These are phyloP conservation scores for Leptopilina boulardi DNA, from an alignment of 1,140 invertebrate genomes.

Conservation along the genomic window DNA sequence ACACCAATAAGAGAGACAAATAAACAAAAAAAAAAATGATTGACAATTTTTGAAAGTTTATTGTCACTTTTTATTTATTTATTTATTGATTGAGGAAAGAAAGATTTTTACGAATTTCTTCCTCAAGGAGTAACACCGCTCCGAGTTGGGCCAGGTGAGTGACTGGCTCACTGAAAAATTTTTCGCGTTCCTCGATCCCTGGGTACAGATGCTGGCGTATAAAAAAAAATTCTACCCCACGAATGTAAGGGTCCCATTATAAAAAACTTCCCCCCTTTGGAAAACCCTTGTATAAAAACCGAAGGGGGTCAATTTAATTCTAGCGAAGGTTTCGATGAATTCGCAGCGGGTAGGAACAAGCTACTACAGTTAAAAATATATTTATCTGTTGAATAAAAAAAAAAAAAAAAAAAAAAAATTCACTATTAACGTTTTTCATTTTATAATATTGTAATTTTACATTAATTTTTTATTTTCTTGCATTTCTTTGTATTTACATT, in stretches of 20 bases:
- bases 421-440: too few species aligned
- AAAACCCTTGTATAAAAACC: conserved; percentile 75
- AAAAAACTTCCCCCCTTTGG: conserved; percentile 66
- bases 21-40: background rate
- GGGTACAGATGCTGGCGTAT: conserved; percentile 74
- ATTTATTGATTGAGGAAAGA: background rate
- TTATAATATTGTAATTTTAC: too few species aligned
- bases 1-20: too few species aligned
- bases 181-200: conserved; percentile 62
- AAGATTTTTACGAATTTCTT: background rate
- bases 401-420: too few species aligned
- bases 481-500: too few species aligned
- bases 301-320: conserved; percentile 70
- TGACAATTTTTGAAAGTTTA: background rate
- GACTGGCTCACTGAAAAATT: conserved; percentile 74
- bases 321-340: conserved; percentile 55
- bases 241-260: conserved; percentile 65
- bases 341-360: conserved; percentile 12
- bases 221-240: conserved; percentile 69
- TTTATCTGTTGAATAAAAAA: background rate
- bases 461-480: too few species aligned
- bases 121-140: conserved; percentile 50
- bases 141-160: conserved; percentile 73
- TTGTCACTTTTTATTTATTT: conserved; percentile 7
- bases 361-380: conserved; percentile 21